Base-by-base conservation (phyloP, 2,888 invertebrate species). In the Chloromyia formosa region DNA sequence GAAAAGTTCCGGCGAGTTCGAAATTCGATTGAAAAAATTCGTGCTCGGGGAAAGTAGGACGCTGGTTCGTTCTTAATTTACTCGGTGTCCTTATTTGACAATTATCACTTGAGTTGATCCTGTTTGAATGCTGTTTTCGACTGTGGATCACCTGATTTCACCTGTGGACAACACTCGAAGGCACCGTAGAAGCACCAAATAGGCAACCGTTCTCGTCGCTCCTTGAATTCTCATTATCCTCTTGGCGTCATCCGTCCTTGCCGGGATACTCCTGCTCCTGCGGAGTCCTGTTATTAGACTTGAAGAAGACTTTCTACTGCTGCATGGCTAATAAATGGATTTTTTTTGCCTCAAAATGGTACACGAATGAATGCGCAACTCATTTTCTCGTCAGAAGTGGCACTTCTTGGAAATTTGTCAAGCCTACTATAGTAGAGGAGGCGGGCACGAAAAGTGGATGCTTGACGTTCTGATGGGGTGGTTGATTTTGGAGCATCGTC, bases 331-430 rank as follows among this genome's bases (percentile, higher is more conserved):
- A 66, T 49, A 45, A 45, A 66, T 49, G 45, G 22, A n/a, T 56
- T 56, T 56, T 20, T 56, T 7, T 7, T 35, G 27, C 27, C 18
- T 20, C 16, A 45, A 66, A 66, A 66, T 66, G 66, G 66, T 20
- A 66, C 66, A 66, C 22, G 23, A 66, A 66, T 66, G 66, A 66
- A 66, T 66, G 66, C 45, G 66, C 66, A 66, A 66, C 35, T 49
- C 45, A 66, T 49, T 66, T 49, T 14, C 66, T 49, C 20, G 45
- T 18, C 16, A 66, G 22, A 66, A 35, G 66, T 66, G 66, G 56
- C 20, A 56, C 66, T 66, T 22, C 45, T 66, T 62, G n/a, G n/a
- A 45, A 66, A 49, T 45, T 45, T 66, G 49, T n/a, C 22, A 45
- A 22, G 49, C 45, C 35, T 20, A 66, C 45, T 66, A 35, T 35